These are phyloP conservation scores for Hipparchia sbordonii DNA, from an alignment of 2,888 invertebrate species.

Conservation along the genomic window DNA sequence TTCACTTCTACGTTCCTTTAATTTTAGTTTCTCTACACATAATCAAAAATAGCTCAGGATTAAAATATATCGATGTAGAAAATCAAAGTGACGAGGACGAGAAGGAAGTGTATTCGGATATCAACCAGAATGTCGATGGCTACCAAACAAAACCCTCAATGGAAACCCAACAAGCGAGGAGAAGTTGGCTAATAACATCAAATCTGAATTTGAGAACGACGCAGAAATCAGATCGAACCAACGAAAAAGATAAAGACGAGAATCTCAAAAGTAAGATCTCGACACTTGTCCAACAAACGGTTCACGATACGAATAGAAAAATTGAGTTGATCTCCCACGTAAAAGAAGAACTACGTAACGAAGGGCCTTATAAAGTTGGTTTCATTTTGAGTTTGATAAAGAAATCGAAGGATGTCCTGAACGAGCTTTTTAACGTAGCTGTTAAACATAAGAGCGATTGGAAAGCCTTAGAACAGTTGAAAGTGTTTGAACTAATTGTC, in stretches of 20 bases:
- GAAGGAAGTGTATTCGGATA: not conserved
- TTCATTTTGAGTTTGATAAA: constrained; percentile 67
- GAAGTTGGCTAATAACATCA: constrained; percentile 38
- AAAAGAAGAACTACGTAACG: constrained; percentile 49
- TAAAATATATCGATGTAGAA: constrained; percentile 29
- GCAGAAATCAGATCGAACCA: constrained; percentile 17
- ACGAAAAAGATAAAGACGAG: constrained; percentile 54
- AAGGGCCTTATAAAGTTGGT: constrained; percentile 60
- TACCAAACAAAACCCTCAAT: not conserved
- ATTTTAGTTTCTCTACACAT: constrained; percentile 15
- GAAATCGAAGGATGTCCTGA: constrained; percentile 62
- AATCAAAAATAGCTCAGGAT: constrained; percentile 17
- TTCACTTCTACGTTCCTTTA: not conserved
- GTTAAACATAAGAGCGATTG: constrained; percentile 67
- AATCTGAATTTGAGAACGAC: constrained; percentile 19
- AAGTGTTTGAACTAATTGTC: constrained; percentile 68
- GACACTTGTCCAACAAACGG: constrained; percentile 60
- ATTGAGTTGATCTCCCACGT: constrained; percentile 52
- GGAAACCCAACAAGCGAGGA: constrained; percentile 34
- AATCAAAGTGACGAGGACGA: constrained; percentile 11
- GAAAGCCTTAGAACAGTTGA: constrained; percentile 68
- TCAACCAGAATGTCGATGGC: not conserved
- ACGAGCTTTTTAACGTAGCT: constrained; percentile 69
- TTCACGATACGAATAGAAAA: constrained; percentile 60
- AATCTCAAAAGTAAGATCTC: constrained; percentile 64